These are phyloP conservation scores for Paramormyrops hopkinsi DNA, from an alignment of 2,797 vertebrate species.

Conservation along the genomic window DNA sequence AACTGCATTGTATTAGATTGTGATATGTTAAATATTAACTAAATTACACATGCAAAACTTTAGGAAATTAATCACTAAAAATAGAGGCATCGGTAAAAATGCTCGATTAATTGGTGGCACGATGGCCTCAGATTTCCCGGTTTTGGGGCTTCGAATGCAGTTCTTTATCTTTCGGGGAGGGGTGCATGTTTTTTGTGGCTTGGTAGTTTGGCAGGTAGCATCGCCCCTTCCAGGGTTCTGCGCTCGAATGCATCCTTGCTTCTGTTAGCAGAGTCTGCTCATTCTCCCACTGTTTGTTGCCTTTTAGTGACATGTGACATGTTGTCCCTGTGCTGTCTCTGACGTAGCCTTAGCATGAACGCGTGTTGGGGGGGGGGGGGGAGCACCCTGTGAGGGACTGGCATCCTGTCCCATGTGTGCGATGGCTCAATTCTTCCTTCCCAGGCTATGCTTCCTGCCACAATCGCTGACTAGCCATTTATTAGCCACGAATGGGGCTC, in stretches of 20 bases:
- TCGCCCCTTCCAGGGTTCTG: background rate
- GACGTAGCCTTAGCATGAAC: background rate
- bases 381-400: background rate
- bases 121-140: background rate
- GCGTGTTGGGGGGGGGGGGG: background rate
- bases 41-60: background rate
- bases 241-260: background rate
- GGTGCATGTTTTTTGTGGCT: background rate
- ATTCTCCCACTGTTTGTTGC: background rate
- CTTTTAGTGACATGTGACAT: background rate
- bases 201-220: background rate
- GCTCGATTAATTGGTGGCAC: background rate
- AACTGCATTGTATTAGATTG: background rate
- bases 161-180: background rate
- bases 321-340: background rate
- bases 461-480: background rate
- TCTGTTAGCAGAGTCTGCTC: background rate
- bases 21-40: background rate
- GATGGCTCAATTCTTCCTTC: background rate
- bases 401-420: background rate
- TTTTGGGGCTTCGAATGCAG: background rate
- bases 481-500: background rate
- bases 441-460: background rate
- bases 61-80: background rate
- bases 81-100: background rate